Evolutionary conservation across 2,888 invertebrate genomes (phyloP).

Genomic region (Bursaphelenchus okinawaensis): DNA sequence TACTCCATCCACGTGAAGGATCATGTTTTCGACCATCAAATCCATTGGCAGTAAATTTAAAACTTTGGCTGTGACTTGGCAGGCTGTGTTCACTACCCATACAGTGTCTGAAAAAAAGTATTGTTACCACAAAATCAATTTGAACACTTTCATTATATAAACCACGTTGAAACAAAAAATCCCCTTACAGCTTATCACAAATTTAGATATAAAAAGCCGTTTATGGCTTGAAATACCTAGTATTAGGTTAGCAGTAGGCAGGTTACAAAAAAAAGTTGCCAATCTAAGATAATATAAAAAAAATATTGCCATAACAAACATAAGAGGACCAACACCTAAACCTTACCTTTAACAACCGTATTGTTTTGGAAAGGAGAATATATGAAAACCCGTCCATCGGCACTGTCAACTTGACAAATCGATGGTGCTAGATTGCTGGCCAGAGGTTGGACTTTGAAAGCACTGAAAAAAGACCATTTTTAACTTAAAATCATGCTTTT

Average conservation of each 20-base stretch:
- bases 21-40: constrained; percentile 38
- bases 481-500: constrained; percentile 1
- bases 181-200: neutral
- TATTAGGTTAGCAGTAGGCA: too few relatives aligned
- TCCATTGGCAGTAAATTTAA: constrained; percentile 33
- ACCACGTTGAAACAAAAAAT: constrained; percentile 17
- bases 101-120: constrained; percentile 19
- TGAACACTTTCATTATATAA: neutral
- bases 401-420: constrained; percentile 32
- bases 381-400: constrained; percentile 41
- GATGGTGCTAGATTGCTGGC: constrained; percentile 46
- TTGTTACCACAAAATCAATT: neutral
- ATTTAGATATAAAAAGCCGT: too few relatives aligned
- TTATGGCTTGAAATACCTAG: too few relatives aligned
- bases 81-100: constrained; percentile 50
- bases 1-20: constrained; percentile 44
- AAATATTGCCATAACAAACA: neutral
- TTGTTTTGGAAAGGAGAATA: constrained; percentile 51
- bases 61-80: constrained; percentile 33
- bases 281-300: neutral
- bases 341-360: constrained; percentile 15
- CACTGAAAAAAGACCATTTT: constrained; percentile 29
- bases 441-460: constrained; percentile 39
- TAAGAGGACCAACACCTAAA: constrained; percentile 20
- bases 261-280: too few relatives aligned